Base-by-base conservation (phyloP, 1,140 invertebrate genomes). In the Caenorhabditis brenneri region DNA sequence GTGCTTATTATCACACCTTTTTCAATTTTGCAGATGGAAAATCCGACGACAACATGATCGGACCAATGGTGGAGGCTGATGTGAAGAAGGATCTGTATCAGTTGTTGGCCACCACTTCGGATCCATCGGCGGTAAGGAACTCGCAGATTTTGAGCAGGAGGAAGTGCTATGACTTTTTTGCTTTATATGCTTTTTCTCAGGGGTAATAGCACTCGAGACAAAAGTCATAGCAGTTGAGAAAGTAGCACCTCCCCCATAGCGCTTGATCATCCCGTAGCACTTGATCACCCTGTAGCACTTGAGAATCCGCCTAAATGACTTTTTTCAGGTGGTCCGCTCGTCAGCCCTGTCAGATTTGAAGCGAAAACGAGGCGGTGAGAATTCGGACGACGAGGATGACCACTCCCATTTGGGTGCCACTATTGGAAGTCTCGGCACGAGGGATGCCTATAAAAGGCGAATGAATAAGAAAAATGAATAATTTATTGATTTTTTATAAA, bases 81-180 rank as follows among this genome's bases (percentile, higher is more conserved):
- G 84, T 90, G 15, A 91, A 90, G 79, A 89, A 89, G 80, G 89
- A 90, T 65, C 79, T 90, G 39, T 90, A 90, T 82, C 89, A 90
- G 49, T 65, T 91, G 39, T 42, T 90, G 6, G 88, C 86, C 15
- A 91, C 89, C 4, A 90, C 89, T 31, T 88, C 88, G 2, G 89
- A 90, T 85, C 89, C 89, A 22, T 78, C 87, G 16, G 87, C 86
- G 80, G 89, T 91, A 69, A 81, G n/a, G n/a, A n/a, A n/a, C n/a
- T n/a, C n/a, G n/a, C n/a, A n/a, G n/a, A n/a, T n/a, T n/a, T n/a
- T n/a, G n/a, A n/a, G n/a, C n/a, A n/a, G n/a, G n/a, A n/a, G n/a
- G n/a, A n/a, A n/a, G n/a, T n/a, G n/a, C n/a, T n/a, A n/a, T n/a
- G n/a, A n/a, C n/a, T n/a, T n/a, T n/a, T n/a, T n/a, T n/a, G n/a